Percentiles rank a stretch among this genome's conserved stretches.
phyloP scores from a whole-genome alignment of 1,140 invertebrate species.

The Drusus annulatus region DNA sequence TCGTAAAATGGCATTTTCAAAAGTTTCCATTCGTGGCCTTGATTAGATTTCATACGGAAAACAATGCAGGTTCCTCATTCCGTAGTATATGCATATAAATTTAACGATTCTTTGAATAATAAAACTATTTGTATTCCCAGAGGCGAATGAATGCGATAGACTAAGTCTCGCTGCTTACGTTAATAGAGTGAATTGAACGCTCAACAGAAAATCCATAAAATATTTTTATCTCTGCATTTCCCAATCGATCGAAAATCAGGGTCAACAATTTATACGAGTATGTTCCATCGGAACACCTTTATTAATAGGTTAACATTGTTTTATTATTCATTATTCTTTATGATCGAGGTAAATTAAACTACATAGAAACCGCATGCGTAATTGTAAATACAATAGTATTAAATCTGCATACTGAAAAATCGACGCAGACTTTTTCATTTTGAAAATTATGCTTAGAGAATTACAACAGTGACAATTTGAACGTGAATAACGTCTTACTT shows the following conservation, averaged over 20 bases:
- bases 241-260: background rate
- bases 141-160: background rate
- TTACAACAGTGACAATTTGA: no score
- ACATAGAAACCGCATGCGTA: no score
- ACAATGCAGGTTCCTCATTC: slow-evolving; percentile 42
- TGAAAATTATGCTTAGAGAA: no score
- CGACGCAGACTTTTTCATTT: no score
- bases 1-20: slow-evolving; percentile 26
- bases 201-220: slow-evolving; percentile 13
- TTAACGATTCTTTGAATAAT: slow-evolving; percentile 20
- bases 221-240: slow-evolving; percentile 11
- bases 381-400: no score
- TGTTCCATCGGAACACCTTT: background rate
- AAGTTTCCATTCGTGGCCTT: slow-evolving; percentile 20
- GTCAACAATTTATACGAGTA: background rate
- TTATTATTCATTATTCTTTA: no score
- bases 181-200: background rate
- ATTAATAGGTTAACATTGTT: no score
- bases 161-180: background rate
- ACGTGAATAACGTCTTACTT: no score
- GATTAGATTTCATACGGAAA: slow-evolving; percentile 33
- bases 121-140: slow-evolving; percentile 15
- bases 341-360: no score
- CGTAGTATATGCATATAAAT: slow-evolving; percentile 14
- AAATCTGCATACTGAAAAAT: no score